A percentile compares a stretch with the other conserved stretches of the same genome.
Conservation (phyloP, 2,113 vertebrate species). For the Cricetomys ansorgei region DNA sequence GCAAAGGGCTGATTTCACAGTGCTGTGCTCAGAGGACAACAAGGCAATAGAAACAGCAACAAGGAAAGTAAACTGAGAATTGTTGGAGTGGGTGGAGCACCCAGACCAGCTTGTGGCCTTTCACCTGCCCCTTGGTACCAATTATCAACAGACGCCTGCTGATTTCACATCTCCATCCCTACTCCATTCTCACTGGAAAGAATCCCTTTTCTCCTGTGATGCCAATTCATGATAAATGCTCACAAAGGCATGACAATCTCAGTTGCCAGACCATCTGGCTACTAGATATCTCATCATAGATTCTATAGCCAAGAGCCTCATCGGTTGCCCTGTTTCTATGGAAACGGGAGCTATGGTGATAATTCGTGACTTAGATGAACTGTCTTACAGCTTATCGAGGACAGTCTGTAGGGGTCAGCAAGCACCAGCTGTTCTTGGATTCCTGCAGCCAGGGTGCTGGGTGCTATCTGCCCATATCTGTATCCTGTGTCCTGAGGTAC, state of each 20-base stretch:
- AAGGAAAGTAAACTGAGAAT: neutral
- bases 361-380: slow-evolving; percentile 75
- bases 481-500: neutral
- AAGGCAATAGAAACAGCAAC: neutral
- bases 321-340: slow-evolving; percentile 76
- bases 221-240: slow-evolving; percentile 79
- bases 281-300: slow-evolving; percentile 74
- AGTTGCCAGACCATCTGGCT: slow-evolving; percentile 81
- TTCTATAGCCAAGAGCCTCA: slow-evolving; percentile 72
- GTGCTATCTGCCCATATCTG: neutral
- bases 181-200: slow-evolving; percentile 64
- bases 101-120: slow-evolving; percentile 34
- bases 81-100: neutral
- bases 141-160: slow-evolving; percentile 44
- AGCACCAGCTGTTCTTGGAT: neutral
- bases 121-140: slow-evolving; percentile 43
- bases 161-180: slow-evolving; percentile 25
- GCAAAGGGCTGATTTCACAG: slow-evolving; percentile 16
- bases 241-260: slow-evolving; percentile 78
- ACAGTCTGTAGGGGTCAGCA: slow-evolving; percentile 61
- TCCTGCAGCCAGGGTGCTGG: neutral
- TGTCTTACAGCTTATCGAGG: slow-evolving; percentile 59
- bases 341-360: slow-evolving; percentile 73
- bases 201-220: slow-evolving; percentile 64
- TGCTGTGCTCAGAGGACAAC: neutral